Evolutionary conservation across 2,797 vertebrate species (phyloP).

Genomic region (Brachymystax lenok): DNA sequence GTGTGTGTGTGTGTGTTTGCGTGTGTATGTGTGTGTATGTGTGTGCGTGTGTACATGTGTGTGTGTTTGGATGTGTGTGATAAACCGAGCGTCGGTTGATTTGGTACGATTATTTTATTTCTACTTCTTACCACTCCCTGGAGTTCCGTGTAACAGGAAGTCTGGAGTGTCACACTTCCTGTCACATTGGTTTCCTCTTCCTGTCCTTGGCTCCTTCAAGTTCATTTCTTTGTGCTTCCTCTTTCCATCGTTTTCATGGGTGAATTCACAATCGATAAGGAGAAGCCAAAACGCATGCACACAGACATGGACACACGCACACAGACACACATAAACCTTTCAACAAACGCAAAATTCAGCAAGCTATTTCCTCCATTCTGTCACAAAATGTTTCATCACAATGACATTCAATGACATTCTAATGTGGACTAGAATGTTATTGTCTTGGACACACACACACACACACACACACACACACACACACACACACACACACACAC

Average conservation of each 20-base stretch:
- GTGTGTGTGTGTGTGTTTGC: background rate
- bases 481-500: too few species aligned
- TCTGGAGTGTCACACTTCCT: background rate
- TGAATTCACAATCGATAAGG: background rate
- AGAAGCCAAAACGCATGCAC: background rate
- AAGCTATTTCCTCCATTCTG: too few species aligned
- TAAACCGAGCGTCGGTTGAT: constrained; percentile 2
- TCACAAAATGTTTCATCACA: too few species aligned
- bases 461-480: too few species aligned
- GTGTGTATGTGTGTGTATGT: constrained; percentile 36
- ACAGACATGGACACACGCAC: too few species aligned
- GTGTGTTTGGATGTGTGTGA: constrained; percentile 12
- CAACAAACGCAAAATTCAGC: too few species aligned
- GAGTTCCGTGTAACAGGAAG: background rate
- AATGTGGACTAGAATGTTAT: too few species aligned
- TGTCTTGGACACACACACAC: too few species aligned
- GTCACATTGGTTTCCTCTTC: background rate
- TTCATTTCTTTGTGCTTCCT: background rate
- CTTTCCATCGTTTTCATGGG: background rate
- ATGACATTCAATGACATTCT: too few species aligned
- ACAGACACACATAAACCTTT: too few species aligned
- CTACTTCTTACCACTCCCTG: background rate
- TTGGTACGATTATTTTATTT: background rate
- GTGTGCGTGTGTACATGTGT: constrained; percentile 6
- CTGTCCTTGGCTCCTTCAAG: background rate